These are phyloP conservation scores for Hylaeus volcanicus DNA, from an alignment of 1,140 invertebrate genomes.

Conservation along the genomic window DNA sequence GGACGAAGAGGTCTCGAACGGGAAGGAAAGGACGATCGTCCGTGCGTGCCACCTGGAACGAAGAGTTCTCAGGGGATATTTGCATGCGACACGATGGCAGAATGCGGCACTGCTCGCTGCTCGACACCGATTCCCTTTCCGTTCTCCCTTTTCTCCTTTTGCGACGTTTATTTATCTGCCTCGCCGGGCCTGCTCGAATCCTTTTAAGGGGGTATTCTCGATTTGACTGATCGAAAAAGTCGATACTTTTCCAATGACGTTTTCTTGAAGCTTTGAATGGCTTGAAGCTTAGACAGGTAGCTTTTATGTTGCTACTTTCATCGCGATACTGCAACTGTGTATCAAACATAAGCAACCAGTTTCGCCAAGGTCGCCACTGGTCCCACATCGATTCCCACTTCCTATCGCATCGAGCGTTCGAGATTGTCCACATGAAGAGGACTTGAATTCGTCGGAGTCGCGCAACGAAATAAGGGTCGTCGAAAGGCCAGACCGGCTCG, in stretches of 20 bases:
- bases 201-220: slow-evolving; percentile 15
- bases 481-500: slow-evolving; percentile 38
- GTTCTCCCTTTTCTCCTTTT: slow-evolving; percentile 32
- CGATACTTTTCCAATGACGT: too few relatives aligned
- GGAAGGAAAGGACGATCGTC: slow-evolving; percentile 6
- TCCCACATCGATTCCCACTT: background rate
- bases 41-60: slow-evolving; percentile 43
- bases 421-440: background rate
- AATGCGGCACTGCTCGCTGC: slow-evolving; percentile 61
- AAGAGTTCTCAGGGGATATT: slow-evolving; percentile 59
- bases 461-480: slow-evolving; percentile 24
- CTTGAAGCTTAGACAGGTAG: too few relatives aligned
- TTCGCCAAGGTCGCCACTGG: background rate
- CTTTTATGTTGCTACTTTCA: too few relatives aligned
- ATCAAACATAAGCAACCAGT: background rate
- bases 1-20: background rate
- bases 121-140: slow-evolving; percentile 58
- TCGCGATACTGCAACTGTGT: too few relatives aligned
- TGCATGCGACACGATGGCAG: slow-evolving; percentile 65
- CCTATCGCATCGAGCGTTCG: background rate
- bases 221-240: too few relatives aligned
- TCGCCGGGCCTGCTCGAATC: background rate
- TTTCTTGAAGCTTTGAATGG: too few relatives aligned
- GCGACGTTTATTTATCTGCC: slow-evolving; percentile 34
- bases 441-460: background rate